Base-by-base conservation (phyloP, 64 coral and sea anemone species). In the Acropora tenuis region DNA sequence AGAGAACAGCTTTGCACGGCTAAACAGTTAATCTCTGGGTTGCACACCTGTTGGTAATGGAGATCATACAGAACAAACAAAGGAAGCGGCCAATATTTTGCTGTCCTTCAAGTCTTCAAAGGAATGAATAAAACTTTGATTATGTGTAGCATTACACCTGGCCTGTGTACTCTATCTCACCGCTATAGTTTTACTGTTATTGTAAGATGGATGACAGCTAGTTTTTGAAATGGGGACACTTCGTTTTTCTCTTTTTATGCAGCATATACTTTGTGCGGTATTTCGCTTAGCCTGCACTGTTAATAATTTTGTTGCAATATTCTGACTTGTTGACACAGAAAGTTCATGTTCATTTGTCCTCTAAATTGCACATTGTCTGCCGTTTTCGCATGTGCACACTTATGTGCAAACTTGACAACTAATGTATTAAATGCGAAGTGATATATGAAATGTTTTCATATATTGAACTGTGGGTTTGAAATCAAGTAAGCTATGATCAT, bases 11-110 rank as follows among this genome's bases (percentile, higher is more conserved):
- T 80, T 80, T 80, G 2, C 47, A 80, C 53, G 49, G 78, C 78
- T 71, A 86, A 85, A 73, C 40, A 68, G 67, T 86, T 86, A 17
- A 3, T 86, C 83, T 47, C 83, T 86, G 45, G 69, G 61, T 47
- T 69, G 13, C 48, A 49, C 3, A 17, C 48, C 83, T 6, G 3
- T 48, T 71, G 77, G 17, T 79, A 50, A 79, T 79, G 77, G 75
- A 1, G 75, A 78, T 78, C 1, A 48, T 47, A 78, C 75, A 7
- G 42, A 85, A 67, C 59, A 85, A 69, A 48, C 59, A 46, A 47
- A 65, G 60, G 82, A 85, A 85, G 82, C 82, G 47, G 83, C 83
- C 67, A 74, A 69, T 71, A 86, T 86, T 86, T 69, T 86, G 61
- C 66, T 86, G 59, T 72, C 66, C 69, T 73, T 86, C 63, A 86